These are phyloP conservation scores for Setophaga kirtlandii DNA, from an alignment of 2,113 vertebrate genomes.

Conservation along the genomic window DNA sequence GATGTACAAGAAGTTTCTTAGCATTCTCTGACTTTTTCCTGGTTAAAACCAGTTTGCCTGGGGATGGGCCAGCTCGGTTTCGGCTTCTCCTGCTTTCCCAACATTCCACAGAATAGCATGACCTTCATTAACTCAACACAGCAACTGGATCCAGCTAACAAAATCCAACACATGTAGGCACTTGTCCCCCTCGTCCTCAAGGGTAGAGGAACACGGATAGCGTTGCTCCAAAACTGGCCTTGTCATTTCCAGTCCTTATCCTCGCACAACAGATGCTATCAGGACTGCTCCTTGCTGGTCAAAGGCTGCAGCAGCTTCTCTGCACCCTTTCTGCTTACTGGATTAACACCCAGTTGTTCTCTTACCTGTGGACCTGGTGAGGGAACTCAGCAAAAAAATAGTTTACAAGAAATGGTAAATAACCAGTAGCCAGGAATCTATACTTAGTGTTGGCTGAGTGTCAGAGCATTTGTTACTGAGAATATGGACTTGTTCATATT, in stretches of 20 bases:
- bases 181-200: slow-evolving; percentile 67
- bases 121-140: slow-evolving; percentile 70
- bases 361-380: background rate
- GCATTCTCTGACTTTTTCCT: slow-evolving; percentile 73
- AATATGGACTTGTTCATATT: background rate
- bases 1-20: slow-evolving; percentile 70
- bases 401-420: background rate
- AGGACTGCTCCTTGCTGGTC: background rate
- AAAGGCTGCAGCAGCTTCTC: background rate
- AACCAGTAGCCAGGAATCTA: background rate
- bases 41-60: slow-evolving; percentile 82
- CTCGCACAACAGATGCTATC: background rate
- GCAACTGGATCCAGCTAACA: slow-evolving; percentile 76
- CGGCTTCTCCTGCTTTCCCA: slow-evolving; percentile 75
- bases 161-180: slow-evolving; percentile 74
- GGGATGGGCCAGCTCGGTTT: slow-evolving; percentile 72
- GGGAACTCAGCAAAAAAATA: background rate
- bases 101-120: slow-evolving; percentile 70
- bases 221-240: slow-evolving; percentile 43
- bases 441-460: background rate
- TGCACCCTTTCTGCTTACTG: background rate
- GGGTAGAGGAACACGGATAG: slow-evolving; percentile 55
- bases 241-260: slow-evolving; percentile 34
- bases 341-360: background rate
- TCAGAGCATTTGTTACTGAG: background rate